phyloP scores from a whole-genome alignment of 2,888 invertebrate species.

The Apamea monoglypha region DNA sequence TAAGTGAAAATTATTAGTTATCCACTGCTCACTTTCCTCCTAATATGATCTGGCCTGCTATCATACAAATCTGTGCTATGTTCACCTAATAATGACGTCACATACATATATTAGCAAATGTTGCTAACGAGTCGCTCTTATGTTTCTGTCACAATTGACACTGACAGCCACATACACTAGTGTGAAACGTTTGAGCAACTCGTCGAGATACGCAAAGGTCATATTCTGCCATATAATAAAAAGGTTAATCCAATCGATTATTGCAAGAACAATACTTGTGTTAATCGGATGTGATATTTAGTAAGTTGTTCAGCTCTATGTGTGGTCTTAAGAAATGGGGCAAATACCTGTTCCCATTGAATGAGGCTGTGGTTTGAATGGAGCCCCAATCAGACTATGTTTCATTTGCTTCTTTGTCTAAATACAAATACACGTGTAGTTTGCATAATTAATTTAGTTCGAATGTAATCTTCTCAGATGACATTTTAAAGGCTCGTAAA shows the following conservation, averaged over 20 bases:
- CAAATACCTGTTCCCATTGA: not conserved
- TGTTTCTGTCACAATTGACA: slow-evolving; percentile 31
- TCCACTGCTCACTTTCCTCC: no score
- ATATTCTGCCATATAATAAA: slow-evolving; percentile 35
- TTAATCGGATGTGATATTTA: slow-evolving; percentile 34
- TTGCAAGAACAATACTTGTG: slow-evolving; percentile 44
- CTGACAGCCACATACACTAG: slow-evolving; percentile 2
- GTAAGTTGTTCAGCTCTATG: not conserved
- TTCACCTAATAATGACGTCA: slow-evolving; percentile 31
- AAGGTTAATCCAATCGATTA: slow-evolving; percentile 61
- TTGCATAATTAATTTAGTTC: not conserved
- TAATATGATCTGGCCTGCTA: not conserved
- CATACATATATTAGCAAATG: slow-evolving; percentile 4
- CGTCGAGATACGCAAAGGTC: slow-evolving; percentile 45
- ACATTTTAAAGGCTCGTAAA: slow-evolving; percentile 1
- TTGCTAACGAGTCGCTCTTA: slow-evolving; percentile 16
- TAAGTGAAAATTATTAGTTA: not conserved
- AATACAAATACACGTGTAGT: not conserved
- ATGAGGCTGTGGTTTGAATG: not conserved
- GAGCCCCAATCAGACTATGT: no score
- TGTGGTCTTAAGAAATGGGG: slow-evolving; percentile 1
- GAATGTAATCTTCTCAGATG: not conserved
- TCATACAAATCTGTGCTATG: not conserved
- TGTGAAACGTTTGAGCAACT: slow-evolving; percentile 41
- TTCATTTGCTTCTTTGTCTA: not conserved